Conservation (phyloP, 2,113 vertebrate genomes). For the Climacteris rufus region DNA sequence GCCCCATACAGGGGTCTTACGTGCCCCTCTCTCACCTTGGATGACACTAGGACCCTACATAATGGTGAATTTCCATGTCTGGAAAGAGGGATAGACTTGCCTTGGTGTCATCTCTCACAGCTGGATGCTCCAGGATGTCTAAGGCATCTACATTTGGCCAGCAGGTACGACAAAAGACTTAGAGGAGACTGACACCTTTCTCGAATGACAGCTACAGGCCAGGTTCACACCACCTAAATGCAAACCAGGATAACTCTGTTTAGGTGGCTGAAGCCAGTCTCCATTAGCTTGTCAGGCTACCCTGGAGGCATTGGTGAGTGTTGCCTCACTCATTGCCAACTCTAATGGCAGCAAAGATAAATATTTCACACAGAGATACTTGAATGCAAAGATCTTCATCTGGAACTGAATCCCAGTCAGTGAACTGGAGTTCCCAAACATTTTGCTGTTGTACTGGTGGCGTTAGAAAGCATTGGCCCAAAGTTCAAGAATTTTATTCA, state of each 20-base stretch:
- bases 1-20: rapidly evolving
- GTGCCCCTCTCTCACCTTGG: background rate
- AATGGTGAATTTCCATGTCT: background rate
- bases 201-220: background rate
- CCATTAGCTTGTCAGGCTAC: background rate
- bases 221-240: background rate
- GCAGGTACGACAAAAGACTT: background rate
- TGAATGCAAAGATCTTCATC: background rate
- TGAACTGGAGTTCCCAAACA: background rate
- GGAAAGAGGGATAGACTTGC: background rate
- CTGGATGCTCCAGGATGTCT: background rate
- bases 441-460: background rate
- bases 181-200: background rate
- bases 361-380: background rate
- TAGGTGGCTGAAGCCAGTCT: background rate
- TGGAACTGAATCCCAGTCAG: background rate
- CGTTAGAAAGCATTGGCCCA: background rate
- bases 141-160: background rate
- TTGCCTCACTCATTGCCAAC: no score
- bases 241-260: background rate
- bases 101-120: background rate
- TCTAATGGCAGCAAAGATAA: background rate
- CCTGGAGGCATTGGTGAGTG: background rate
- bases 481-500: background rate
- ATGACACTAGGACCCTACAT: background rate